Percentiles rank a stretch among this genome's conserved stretches.
These are phyloP conservation scores for Aurelia sp. DNA, from an alignment of 30 jellyfish, hydroid and myxozoan genomes.

Conservation along the genomic window DNA sequence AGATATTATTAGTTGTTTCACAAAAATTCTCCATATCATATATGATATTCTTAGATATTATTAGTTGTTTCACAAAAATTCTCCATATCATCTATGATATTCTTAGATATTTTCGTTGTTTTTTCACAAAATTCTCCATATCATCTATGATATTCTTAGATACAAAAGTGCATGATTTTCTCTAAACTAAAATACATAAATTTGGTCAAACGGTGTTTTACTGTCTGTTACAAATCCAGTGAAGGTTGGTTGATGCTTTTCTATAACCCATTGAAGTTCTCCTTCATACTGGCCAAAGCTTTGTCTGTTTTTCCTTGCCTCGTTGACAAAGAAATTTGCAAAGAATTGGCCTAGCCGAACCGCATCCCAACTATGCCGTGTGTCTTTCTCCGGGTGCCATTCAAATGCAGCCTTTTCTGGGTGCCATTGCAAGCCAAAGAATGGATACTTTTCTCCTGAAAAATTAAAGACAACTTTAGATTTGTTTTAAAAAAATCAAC, in stretches of 20 bases:
- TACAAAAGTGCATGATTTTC: too few relatives aligned
- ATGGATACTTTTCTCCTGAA: slow-evolving; percentile 67
- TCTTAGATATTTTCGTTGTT: too few relatives aligned
- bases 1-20: too few relatives aligned
- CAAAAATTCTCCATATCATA: too few relatives aligned
- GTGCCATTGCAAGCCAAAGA: slow-evolving; percentile 81
- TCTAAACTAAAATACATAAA: slow-evolving; percentile 41
- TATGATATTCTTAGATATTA: too few relatives aligned
- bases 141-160: too few relatives aligned
- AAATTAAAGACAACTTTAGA: not conserved
- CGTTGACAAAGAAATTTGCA: slow-evolving; percentile 78
- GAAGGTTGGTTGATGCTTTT: slow-evolving; percentile 44
- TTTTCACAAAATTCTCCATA: too few relatives aligned
- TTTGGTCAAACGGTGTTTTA: slow-evolving; percentile 79
- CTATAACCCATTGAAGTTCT: slow-evolving; percentile 63
- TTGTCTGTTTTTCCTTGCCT: slow-evolving; percentile 64
- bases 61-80: too few relatives aligned
- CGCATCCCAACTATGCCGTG: slow-evolving; percentile 70
- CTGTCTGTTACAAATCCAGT: slow-evolving; percentile 68
- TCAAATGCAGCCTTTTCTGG: slow-evolving; percentile 86
- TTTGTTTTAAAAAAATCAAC: too few relatives aligned
- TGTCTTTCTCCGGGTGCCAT: slow-evolving; percentile 72
- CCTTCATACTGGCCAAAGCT: slow-evolving; percentile 44
- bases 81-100: too few relatives aligned
- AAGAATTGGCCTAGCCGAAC: slow-evolving; percentile 70